phyloP scores from a whole-genome alignment of 2,113 vertebrate genomes.

The Actinemys pallida region DNA sequence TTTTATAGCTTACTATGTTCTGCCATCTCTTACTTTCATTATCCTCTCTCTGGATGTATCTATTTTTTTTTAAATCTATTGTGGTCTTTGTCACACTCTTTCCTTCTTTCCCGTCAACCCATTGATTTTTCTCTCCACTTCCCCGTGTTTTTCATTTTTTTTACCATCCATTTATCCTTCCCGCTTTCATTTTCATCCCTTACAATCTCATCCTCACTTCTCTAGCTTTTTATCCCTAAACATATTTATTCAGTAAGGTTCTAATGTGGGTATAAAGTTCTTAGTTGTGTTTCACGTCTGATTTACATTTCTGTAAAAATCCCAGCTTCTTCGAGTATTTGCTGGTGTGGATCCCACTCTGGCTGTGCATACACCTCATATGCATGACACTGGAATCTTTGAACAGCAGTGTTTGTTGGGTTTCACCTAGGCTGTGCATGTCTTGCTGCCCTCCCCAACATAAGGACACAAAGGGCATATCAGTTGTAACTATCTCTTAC shows the following conservation, averaged over 20 bases:
- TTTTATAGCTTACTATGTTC: too few species aligned
- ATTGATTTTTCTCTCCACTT: too few species aligned
- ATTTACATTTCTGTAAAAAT: not conserved
- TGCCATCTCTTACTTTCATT: not conserved
- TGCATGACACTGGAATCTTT: not conserved
- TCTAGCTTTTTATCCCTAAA: not conserved
- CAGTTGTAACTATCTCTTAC: too few species aligned
- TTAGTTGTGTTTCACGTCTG: not conserved
- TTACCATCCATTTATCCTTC: too few species aligned
- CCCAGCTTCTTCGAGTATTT: not conserved
- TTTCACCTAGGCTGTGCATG: not conserved
- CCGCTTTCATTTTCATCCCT: too few species aligned
- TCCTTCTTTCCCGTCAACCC: not conserved
- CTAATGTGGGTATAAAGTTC: not conserved
- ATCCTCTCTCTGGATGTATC: not conserved
- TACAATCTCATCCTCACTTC: too few species aligned
- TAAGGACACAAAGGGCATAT: too few species aligned
- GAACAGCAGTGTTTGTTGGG: fast-evolving
- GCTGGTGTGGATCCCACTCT: not conserved
- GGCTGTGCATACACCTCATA: not conserved
- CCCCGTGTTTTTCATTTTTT: too few species aligned
- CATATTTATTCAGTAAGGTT: not conserved
- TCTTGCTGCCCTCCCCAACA: not conserved
- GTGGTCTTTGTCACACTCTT: not conserved
- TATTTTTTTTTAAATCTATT: too few species aligned